phyloP scores from a whole-genome alignment of 2,888 invertebrate genomes.

The Phengaris arion region DNA sequence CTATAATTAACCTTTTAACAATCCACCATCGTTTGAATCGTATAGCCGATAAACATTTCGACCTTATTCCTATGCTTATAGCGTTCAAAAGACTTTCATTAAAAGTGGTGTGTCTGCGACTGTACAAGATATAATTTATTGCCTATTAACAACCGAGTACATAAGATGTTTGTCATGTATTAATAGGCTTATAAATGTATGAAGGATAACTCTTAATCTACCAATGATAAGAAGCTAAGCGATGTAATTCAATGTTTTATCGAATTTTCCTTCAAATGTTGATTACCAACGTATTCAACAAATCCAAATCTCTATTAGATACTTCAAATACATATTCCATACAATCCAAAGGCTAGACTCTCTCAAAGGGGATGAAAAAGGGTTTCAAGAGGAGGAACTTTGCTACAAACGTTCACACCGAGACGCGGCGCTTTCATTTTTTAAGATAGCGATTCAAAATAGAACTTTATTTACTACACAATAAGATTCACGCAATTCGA shows the following conservation, averaged over 20 bases:
- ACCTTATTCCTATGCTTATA: neutral
- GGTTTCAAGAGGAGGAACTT: too few relatives aligned
- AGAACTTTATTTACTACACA: too few relatives aligned
- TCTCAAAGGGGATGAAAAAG: too few relatives aligned
- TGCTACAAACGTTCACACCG: too few relatives aligned
- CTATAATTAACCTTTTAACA: slow-evolving; percentile 32
- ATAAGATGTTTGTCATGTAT: slow-evolving; percentile 38
- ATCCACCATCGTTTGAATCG: slow-evolving; percentile 31
- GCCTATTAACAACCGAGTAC: slow-evolving; percentile 37
- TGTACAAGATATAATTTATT: slow-evolving; percentile 40
- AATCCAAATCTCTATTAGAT: too few relatives aligned
- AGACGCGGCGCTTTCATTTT: too few relatives aligned
- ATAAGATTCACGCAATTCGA: too few relatives aligned
- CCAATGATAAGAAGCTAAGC: slow-evolving; percentile 33
- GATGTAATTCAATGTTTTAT: neutral
- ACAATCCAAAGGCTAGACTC: too few relatives aligned
- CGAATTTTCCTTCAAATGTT: neutral
- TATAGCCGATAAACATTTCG: neutral
- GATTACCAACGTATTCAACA: too few relatives aligned
- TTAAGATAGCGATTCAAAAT: too few relatives aligned
- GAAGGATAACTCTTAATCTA: slow-evolving; percentile 38
- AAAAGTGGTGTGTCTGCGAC: neutral
- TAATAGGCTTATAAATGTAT: slow-evolving; percentile 38
- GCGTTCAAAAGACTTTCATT: neutral
- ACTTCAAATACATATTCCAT: too few relatives aligned